Percentiles rank a stretch among this genome's conserved stretches.
These are phyloP conservation scores for Acromyrmex charruanus DNA, from an alignment of 1,140 invertebrate species.

Conservation along the genomic window DNA sequence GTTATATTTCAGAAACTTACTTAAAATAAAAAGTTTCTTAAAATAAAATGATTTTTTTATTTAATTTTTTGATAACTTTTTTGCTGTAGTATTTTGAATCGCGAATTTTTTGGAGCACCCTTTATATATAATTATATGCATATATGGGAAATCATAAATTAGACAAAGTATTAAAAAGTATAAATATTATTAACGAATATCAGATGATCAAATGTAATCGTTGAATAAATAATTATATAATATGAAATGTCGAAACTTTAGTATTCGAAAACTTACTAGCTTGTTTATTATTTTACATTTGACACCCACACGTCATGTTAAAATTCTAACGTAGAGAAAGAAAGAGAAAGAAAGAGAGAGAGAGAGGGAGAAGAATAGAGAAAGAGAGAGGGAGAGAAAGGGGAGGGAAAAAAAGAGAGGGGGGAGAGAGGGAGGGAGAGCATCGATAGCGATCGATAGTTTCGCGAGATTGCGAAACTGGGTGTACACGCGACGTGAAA, in stretches of 20 bases:
- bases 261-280: neutral
- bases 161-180: neutral
- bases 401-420: neutral
- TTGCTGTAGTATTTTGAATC: too few relatives aligned
- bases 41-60: too few relatives aligned
- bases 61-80: too few relatives aligned
- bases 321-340: conserved; percentile 9
- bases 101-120: too few relatives aligned
- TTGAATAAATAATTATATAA: neutral
- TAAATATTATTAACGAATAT: neutral
- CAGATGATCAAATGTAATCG: neutral
- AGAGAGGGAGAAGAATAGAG: neutral
- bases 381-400: neutral
- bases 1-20: too few relatives aligned
- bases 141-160: neutral
- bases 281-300: neutral
- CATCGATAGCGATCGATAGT: conserved; percentile 49
- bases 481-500: conserved; percentile 26
- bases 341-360: neutral
- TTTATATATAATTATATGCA: too few relatives aligned
- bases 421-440: neutral
- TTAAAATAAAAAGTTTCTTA: too few relatives aligned
- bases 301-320: neutral
- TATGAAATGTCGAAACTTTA: neutral
- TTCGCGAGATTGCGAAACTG: conserved; percentile 50